Evolutionary conservation across 2,888 invertebrate genomes (phyloP).

Genomic region (Drosophila recens): DNA sequence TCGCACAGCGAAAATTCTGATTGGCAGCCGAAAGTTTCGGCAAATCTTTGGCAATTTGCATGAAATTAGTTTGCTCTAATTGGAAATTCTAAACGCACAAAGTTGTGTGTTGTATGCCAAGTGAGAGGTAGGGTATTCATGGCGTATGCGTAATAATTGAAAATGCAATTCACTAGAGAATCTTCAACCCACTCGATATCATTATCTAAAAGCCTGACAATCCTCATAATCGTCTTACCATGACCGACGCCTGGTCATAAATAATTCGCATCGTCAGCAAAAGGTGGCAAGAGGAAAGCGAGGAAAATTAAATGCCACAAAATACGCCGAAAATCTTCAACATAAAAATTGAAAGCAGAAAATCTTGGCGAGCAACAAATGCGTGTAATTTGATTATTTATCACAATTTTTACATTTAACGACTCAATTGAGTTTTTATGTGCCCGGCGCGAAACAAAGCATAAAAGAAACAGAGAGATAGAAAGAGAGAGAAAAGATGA

Average conservation of each 20-base stretch:
- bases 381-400: slow-evolving; percentile 82
- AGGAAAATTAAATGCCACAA: slow-evolving; percentile 17
- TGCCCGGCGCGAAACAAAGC: slow-evolving; percentile 48
- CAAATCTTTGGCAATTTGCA: slow-evolving; percentile 52
- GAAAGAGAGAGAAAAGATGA: slow-evolving; percentile 4
- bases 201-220: slow-evolving; percentile 39
- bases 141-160: slow-evolving; percentile 49
- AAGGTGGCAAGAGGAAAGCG: slow-evolving; percentile 1
- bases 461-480: slow-evolving; percentile 1
- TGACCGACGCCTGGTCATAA: slow-evolving; percentile 54
- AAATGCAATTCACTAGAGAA: slow-evolving; percentile 22
- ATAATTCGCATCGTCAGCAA: slow-evolving; percentile 63
- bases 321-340: slow-evolving; percentile 37
- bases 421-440: slow-evolving; percentile 81
- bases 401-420: slow-evolving; percentile 80
- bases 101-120: not conserved
- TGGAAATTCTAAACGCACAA: slow-evolving; percentile 65
- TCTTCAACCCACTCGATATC: slow-evolving; percentile 20
- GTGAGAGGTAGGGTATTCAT: slow-evolving; percentile 7
- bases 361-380: slow-evolving; percentile 69
- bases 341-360: slow-evolving; percentile 56
- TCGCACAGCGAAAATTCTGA: slow-evolving; percentile 42
- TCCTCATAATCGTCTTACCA: slow-evolving; percentile 50
- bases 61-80: slow-evolving; percentile 73
- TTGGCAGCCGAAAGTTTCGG: slow-evolving; percentile 50